Percentiles rank a stretch among this genome's conserved stretches.
Conservation (phyloP, 2,888 invertebrate species). For the Eretmocerus hayati region DNA sequence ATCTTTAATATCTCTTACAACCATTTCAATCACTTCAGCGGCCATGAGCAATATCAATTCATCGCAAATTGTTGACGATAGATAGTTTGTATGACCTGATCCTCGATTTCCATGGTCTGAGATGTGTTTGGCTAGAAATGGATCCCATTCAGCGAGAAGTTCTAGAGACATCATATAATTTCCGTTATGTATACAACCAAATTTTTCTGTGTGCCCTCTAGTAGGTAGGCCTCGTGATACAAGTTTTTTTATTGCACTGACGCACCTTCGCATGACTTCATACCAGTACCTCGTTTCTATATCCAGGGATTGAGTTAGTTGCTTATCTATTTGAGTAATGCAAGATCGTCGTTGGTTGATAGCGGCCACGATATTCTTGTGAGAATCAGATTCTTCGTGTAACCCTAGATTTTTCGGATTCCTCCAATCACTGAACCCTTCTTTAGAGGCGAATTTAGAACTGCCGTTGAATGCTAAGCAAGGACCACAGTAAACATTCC, state of each 20-base stretch:
- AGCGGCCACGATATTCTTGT: constrained; percentile 14
- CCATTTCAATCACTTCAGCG: constrained; percentile 25
- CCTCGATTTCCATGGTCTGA: constrained; percentile 26
- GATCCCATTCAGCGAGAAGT: no score
- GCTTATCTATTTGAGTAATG: constrained; percentile 13
- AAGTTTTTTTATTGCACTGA: constrained; percentile 25
- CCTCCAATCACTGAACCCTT: constrained; percentile 23
- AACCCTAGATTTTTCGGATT: constrained; percentile 12
- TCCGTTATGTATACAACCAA: constrained; percentile 30
- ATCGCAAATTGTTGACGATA: constrained; percentile 29
- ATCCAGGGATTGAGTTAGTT: constrained; percentile 1
- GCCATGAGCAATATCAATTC: constrained; percentile 29
- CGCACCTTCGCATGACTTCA: constrained; percentile 26
- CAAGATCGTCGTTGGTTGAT: constrained; percentile 9
- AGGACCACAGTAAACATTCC: constrained; percentile 19
- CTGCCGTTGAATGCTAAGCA: constrained; percentile 19
- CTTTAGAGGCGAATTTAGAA: constrained; percentile 18
- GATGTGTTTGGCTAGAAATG: no score
- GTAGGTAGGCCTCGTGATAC: constrained; percentile 24
- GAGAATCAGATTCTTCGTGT: constrained; percentile 19
- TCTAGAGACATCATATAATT: constrained; percentile 31
- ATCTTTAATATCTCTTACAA: constrained; percentile 14
- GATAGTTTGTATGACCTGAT: constrained; percentile 29
- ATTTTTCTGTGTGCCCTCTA: constrained; percentile 27
- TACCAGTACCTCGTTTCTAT: constrained; percentile 25